Percentiles rank a stretch among this genome's conserved stretches.
Evolutionary conservation across 2,888 invertebrate genomes (phyloP).

Genomic region (Calameuta idolon): DNA sequence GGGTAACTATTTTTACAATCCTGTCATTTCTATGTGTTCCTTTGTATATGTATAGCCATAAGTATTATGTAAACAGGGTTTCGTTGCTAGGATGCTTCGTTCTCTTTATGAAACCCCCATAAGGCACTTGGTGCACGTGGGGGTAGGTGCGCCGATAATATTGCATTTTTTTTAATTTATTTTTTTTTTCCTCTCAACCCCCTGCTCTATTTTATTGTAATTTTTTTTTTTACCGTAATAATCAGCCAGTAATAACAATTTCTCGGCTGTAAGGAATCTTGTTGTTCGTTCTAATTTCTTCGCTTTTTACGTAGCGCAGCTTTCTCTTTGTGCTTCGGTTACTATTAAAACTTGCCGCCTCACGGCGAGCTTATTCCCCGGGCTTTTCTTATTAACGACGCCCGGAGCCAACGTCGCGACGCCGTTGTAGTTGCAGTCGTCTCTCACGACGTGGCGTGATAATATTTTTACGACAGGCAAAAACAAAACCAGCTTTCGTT

Average conservation of each 20-base stretch:
- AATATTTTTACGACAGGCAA: neutral
- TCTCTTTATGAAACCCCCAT: neutral
- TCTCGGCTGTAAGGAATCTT: conserved; percentile 19
- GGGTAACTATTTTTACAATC: neutral
- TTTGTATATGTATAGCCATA: neutral
- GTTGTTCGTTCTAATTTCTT: conserved; percentile 26
- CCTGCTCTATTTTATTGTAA: neutral
- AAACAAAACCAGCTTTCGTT: neutral
- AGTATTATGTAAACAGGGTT: neutral
- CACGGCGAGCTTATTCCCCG: neutral
- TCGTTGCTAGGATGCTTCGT: neutral
- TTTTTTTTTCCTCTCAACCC: neutral
- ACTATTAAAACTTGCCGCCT: conserved; percentile 30
- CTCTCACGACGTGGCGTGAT: neutral
- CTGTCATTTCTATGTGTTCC: too few species aligned
- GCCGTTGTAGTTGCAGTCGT: neutral
- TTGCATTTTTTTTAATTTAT: conserved; percentile 11
- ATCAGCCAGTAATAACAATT: conserved; percentile 29
- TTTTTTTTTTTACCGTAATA: conserved; percentile 14
- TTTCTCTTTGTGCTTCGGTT: conserved; percentile 24
- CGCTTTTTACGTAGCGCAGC: conserved; percentile 14
- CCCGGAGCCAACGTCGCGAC: neutral
- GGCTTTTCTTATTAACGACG: neutral
- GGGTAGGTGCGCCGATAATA: conserved; percentile 16
- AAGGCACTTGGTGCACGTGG: too few species aligned